Conservation (phyloP, 2,113 vertebrate genomes). For the Raja brachyura region DNA sequence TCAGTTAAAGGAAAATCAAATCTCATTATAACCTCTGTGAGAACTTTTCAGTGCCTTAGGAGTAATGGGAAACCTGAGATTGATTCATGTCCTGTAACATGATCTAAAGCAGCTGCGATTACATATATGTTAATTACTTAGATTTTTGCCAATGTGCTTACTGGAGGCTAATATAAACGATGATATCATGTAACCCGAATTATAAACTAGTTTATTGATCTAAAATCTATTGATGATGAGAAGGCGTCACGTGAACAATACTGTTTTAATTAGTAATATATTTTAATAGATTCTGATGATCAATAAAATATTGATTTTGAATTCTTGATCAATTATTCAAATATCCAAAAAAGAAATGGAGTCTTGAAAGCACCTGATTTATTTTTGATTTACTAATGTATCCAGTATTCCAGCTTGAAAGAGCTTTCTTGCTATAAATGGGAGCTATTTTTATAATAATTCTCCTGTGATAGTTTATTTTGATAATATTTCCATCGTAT, state of each 20-base stretch:
- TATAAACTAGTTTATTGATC: not conserved
- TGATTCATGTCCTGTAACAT: not conserved
- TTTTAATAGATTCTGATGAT: not conserved
- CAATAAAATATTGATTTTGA: not conserved
- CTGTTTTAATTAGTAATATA: not conserved
- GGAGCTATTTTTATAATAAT: not conserved
- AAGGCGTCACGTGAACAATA: not conserved
- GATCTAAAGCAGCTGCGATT: not conserved
- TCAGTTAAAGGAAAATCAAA: not conserved
- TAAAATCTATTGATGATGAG: not conserved
- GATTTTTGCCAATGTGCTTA: not conserved
- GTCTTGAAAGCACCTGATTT: not conserved
- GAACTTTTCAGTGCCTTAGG: not conserved
- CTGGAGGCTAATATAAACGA: not conserved
- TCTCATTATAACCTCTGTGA: not conserved
- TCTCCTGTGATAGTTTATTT: no score
- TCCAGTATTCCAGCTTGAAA: not conserved
- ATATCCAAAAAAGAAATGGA: not conserved
- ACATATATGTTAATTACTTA: not conserved
- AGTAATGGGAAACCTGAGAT: not conserved
- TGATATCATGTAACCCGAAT: not conserved
- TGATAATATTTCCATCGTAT: not conserved
- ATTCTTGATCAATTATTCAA: not conserved
- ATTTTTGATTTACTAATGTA: not conserved
- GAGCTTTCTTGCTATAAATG: not conserved